Evolutionary conservation across 2,888 invertebrate species (phyloP).

Genomic region (Morpho helenor): DNA sequence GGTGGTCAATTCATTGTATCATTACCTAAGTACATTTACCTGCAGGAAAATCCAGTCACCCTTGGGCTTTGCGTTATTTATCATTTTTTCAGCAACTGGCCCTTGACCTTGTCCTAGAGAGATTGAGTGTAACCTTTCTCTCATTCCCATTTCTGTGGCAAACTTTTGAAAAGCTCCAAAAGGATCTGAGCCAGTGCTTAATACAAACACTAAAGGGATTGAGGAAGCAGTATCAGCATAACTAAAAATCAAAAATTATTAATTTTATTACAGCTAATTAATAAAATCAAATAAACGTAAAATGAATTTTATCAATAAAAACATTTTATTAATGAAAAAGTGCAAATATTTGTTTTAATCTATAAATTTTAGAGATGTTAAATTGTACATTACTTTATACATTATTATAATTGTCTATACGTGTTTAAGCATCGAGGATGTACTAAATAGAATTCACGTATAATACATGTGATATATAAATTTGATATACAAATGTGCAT

Average conservation of each 20-base stretch:
- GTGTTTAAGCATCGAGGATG: neutral
- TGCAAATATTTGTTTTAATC: no score
- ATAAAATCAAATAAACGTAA: no score
- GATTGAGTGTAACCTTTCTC: constrained; percentile 86
- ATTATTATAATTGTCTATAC: neutral
- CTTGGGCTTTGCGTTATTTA: constrained; percentile 82
- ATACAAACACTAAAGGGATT: constrained; percentile 90
- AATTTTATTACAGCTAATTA: no score
- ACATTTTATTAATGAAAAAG: no score
- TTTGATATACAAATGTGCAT: neutral
- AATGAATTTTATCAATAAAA: no score
- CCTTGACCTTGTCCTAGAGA: constrained; percentile 95
- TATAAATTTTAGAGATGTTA: no score
- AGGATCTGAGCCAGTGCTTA: constrained; percentile 94
- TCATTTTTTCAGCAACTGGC: constrained; percentile 90
- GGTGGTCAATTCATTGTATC: no score
- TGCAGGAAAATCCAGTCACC: constrained; percentile 96
- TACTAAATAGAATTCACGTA: no score
- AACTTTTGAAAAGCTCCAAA: constrained; percentile 90
- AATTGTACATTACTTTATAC: no score
- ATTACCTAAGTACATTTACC: constrained; percentile 65
- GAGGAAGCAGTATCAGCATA: constrained; percentile 84
- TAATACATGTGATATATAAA: no score
- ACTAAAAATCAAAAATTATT: constrained; percentile 54
- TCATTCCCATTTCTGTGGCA: constrained; percentile 85